A percentile compares a stretch with the other conserved stretches of the same genome.
phyloP scores from a whole-genome alignment of 1,140 invertebrate species.

The Procambarus clarkii region DNA sequence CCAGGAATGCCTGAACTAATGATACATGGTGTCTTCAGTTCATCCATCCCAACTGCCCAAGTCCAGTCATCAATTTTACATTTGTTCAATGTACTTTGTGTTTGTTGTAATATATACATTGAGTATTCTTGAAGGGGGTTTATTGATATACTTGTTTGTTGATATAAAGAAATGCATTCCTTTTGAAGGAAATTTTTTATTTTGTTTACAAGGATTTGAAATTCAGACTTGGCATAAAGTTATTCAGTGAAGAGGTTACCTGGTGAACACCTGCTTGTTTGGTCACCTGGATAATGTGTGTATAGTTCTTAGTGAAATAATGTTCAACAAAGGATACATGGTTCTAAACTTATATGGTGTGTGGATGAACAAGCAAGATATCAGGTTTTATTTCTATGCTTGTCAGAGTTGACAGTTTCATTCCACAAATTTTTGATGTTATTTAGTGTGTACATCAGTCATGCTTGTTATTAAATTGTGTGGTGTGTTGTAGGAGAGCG shows the following conservation, averaged over 20 bases:
- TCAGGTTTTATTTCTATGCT: slow-evolving; percentile 19
- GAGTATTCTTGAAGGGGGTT: no score
- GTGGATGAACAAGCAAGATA: slow-evolving; percentile 7
- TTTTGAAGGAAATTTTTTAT: not conserved
- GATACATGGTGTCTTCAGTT: not conserved
- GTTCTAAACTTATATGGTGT: slow-evolving; percentile 2
- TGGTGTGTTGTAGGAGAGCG: slow-evolving; percentile 43
- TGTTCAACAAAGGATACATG: not conserved
- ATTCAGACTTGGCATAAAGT: not conserved
- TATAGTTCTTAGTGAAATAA: not conserved
- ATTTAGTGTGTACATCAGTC: slow-evolving; percentile 21
- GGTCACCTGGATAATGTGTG: not conserved
- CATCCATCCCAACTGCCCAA: not conserved
- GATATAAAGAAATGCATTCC: no score
- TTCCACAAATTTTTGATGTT: slow-evolving; percentile 47
- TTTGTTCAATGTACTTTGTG: not conserved
- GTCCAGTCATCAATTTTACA: not conserved
- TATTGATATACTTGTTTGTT: no score
- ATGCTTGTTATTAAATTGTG: slow-evolving; percentile 48
- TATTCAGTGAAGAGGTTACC: not conserved
- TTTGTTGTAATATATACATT: not conserved
- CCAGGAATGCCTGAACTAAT: slow-evolving; percentile 14
- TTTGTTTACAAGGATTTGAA: no score
- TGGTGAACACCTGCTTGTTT: not conserved
- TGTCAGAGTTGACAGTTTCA: slow-evolving; percentile 23